Base-by-base conservation (phyloP, 1,140 invertebrate genomes). In the Drosophila persimilis region DNA sequence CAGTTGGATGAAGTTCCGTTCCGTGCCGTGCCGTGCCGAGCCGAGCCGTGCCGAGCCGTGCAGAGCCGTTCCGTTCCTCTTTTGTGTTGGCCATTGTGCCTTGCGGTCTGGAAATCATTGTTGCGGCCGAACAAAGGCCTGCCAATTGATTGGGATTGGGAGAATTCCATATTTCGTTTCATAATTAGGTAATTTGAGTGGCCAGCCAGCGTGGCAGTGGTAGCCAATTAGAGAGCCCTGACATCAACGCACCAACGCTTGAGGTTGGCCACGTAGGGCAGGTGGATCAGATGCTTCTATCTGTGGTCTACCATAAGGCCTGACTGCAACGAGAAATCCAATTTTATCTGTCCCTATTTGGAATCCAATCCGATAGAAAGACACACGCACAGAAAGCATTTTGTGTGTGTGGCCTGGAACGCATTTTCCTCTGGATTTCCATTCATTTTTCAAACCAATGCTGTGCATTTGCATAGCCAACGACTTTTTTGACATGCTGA, bases 401-500 rank as follows among this genome's bases (percentile, higher is more conserved):
- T 46, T 50, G 31, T 35, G 31, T 52, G 31, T 45, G 20, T 2
- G 31, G 44, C 31, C 44, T 62, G 67, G 44, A 73, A 73, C 51
- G 58, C 70, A 73, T 73, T 66, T 72, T 56, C 73, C 62, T 9
- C 58, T n/a, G 8, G 15, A 46, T 41, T 73, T 47, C 20, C 20
- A 50, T 44, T 48, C 35, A 39, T 56, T 69, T 69, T 52, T 41
- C 7, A n/a, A 55, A 11, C 22, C 43, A 8, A 22, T 64, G 59
- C 29, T 75, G 47, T 79, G 57, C 77, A 85, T 88, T 88, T 79
- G 75, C 84, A 89, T 88, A 83, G 83, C 85, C 83, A 88, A 88
- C 83, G 84, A 90, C 20, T 90, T 90, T 90, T 90, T 89, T 90
- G 89, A 90, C 89, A 90, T 84, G 89, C 89, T 90, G 89, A 90